A percentile compares a stretch with the other conserved stretches of the same genome.
These are phyloP conservation scores for Drosophila hydei DNA, from an alignment of 1,140 invertebrate genomes.

Conservation along the genomic window DNA sequence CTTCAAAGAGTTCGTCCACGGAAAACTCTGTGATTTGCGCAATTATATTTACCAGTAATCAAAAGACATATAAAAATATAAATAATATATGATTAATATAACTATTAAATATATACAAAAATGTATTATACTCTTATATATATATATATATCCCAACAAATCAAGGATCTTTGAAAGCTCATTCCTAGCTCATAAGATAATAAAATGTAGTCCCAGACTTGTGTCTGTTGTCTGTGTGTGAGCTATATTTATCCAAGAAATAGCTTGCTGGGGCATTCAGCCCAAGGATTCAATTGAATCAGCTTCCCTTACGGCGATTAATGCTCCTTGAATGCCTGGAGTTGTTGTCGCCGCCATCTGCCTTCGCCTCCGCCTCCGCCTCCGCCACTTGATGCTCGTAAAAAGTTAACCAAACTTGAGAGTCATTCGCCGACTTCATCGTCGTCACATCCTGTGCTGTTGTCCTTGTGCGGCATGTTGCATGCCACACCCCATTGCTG, in stretches of 20 bases:
- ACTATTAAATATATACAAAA: no score
- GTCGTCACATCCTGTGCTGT: neutral
- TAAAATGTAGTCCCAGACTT: neutral
- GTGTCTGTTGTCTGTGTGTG: neutral
- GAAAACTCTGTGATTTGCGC: no score
- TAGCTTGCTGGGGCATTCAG: neutral
- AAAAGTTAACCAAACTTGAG: constrained; percentile 40
- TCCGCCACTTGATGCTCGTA: constrained; percentile 11
- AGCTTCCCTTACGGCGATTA: constrained; percentile 4
- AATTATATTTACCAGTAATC: no score
- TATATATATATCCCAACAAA: no score
- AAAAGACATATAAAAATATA: no score
- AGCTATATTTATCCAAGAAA: neutral
- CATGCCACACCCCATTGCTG: constrained; percentile 7
- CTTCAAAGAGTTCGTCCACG: no score
- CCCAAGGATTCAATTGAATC: neutral
- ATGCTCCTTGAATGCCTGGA: neutral
- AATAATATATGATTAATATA: no score
- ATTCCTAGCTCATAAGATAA: no score
- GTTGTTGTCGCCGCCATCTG: neutral
- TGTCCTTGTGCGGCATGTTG: constrained; percentile 7
- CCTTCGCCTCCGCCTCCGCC: neutral
- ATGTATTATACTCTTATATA: no score
- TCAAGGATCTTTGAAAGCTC: no score
- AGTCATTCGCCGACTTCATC: constrained; percentile 22